These are phyloP conservation scores for Hemibagrus guttatus DNA, from an alignment of 2,797 vertebrate genomes.

Conservation along the genomic window DNA sequence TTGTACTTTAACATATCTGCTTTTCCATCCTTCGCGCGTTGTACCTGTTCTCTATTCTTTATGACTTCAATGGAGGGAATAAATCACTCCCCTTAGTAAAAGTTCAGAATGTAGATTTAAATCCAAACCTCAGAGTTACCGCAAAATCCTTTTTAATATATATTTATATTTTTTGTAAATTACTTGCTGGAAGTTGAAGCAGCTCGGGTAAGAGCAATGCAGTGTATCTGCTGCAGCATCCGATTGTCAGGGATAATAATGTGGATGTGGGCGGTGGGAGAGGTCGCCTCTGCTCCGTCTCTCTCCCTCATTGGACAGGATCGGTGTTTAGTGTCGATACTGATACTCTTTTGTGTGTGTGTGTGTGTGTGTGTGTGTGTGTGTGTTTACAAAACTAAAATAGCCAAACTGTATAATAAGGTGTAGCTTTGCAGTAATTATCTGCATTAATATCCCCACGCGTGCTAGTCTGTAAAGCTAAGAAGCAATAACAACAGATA, in stretches of 20 bases:
- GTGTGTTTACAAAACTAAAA: neutral
- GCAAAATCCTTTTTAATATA: neutral
- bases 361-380: neutral
- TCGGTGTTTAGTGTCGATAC: constrained; percentile 15
- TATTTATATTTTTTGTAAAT: neutral
- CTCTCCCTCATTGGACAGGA: constrained; percentile 51
- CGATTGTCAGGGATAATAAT: constrained; percentile 33
- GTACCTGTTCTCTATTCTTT: constrained; percentile 1
- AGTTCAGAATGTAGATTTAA: neutral
- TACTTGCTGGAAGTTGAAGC: neutral
- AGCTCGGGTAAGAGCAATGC: neutral
- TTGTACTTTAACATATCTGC: neutral
- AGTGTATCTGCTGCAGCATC: constrained; percentile 43
- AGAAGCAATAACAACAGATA: neutral
- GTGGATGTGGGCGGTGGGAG: constrained; percentile 32
- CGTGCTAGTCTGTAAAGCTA: neutral
- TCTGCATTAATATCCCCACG: neutral
- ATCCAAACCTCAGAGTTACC: neutral
- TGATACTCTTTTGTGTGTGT: neutral
- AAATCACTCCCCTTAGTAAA: neutral
- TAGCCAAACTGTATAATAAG: neutral
- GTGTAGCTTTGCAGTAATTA: neutral
- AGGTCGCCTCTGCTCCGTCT: neutral
- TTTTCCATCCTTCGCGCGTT: neutral
- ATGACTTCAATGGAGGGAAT: neutral